These are phyloP conservation scores for Sturmia bella DNA, from an alignment of 2,888 invertebrate species.

Conservation along the genomic window DNA sequence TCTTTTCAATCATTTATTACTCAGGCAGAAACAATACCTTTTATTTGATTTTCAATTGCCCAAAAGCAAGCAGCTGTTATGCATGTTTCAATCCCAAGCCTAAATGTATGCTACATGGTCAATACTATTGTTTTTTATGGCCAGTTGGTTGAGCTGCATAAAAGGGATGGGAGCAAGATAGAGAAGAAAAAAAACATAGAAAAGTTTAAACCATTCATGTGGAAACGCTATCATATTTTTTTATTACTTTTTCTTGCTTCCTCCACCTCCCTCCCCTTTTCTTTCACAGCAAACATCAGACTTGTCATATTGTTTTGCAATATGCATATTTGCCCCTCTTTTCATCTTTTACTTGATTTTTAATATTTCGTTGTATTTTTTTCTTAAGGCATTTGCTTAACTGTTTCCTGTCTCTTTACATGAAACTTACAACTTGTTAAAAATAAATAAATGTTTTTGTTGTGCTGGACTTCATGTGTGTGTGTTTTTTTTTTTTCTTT, in stretches of 20 bases:
- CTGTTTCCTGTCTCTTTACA: slow-evolving; percentile 60
- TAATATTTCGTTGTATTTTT: not conserved
- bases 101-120: slow-evolving; percentile 53
- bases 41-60: slow-evolving; percentile 33
- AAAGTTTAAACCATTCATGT: slow-evolving; percentile 80
- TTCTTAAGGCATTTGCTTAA: slow-evolving; percentile 59
- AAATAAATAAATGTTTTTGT: slow-evolving; percentile 51
- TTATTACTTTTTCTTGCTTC: slow-evolving; percentile 72
- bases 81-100: slow-evolving; percentile 35
- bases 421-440: slow-evolving; percentile 53
- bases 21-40: slow-evolving; percentile 27
- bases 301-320: slow-evolving; percentile 55
- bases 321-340: slow-evolving; percentile 17
- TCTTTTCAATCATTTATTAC: not conserved
- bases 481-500: slow-evolving; percentile 59
- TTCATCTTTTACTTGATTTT: not conserved
- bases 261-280: slow-evolving; percentile 60
- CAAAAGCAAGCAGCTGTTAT: slow-evolving; percentile 62
- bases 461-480: slow-evolving; percentile 52
- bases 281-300: slow-evolving; percentile 33
- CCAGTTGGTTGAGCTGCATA: slow-evolving; percentile 1
- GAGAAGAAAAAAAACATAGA: slow-evolving; percentile 70
- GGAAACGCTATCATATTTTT: slow-evolving; percentile 80
- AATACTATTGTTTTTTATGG: slow-evolving; percentile 20
- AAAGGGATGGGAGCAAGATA: slow-evolving; percentile 63